Conservation (phyloP, 2,797 vertebrate species). For the Chrysocyon brachyurus region DNA sequence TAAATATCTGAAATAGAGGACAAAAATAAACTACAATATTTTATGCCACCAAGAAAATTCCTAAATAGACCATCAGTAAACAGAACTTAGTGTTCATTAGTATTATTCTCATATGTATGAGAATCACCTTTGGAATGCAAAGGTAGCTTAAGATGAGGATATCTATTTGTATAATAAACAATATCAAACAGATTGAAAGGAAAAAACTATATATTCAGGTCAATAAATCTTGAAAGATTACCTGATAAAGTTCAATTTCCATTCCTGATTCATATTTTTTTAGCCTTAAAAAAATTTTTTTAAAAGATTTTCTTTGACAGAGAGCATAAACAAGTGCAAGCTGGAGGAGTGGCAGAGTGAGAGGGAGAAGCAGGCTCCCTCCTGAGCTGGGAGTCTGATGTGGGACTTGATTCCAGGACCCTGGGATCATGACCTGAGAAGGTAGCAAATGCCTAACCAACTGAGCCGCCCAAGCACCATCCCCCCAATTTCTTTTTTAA, state of each 20-base stretch:
- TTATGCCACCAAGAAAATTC: neutral
- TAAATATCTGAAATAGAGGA: constrained; percentile 42
- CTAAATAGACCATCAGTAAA: neutral
- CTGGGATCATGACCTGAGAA: no score
- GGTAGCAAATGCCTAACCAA: no score
- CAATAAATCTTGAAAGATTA: neutral
- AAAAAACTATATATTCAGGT: neutral
- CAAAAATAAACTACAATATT: neutral
- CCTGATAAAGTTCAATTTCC: neutral
- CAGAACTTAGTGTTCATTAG: constrained; percentile 18
- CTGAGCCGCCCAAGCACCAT: no score
- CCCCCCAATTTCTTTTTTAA: neutral
- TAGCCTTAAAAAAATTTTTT: neutral
- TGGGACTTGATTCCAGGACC: no score
- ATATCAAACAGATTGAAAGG: neutral
- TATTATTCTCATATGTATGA: neutral
- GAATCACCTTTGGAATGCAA: neutral
- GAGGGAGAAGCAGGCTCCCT: no score
- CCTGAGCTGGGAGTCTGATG: no score
- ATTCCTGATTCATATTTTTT: neutral
- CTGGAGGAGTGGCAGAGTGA: no score
- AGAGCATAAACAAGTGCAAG: no score
- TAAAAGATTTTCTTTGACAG: no score
- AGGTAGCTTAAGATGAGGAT: neutral
- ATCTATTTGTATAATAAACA: neutral